Percentiles rank a stretch among this genome's conserved stretches.
Conservation (phyloP, 2,888 invertebrate genomes). For the Aporophyla lueneburgensis region DNA sequence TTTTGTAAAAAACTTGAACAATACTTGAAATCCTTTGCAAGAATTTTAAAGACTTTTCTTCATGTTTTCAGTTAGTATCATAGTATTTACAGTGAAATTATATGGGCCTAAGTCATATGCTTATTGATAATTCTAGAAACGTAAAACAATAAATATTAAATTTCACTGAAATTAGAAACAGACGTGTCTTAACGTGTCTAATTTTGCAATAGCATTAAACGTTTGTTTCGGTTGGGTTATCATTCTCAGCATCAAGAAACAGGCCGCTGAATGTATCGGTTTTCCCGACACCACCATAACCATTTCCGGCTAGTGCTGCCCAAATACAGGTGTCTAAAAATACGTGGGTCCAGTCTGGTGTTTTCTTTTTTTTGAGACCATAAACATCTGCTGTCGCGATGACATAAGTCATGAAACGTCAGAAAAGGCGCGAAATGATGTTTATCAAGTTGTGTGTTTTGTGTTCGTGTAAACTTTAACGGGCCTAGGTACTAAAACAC, state of each 20-base stretch:
- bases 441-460: neutral
- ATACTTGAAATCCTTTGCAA: neutral
- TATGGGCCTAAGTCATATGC: neutral
- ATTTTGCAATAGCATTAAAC: neutral
- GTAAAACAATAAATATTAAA: neutral
- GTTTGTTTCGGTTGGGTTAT: neutral
- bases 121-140: neutral
- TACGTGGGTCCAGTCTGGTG: neutral
- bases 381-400: neutral
- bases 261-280: neutral
- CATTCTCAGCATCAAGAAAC: neutral
- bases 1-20: neutral
- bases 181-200: neutral
- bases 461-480: neutral
- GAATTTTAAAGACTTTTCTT: neutral
- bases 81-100: neutral
- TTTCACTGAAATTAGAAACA: too few relatives aligned
- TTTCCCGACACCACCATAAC: neutral
- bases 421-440: slow-evolving; percentile 43
- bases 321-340: slow-evolving; percentile 7
- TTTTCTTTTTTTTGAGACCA: neutral
- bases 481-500: neutral
- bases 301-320: neutral
- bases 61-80: neutral
- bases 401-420: slow-evolving; percentile 21